A percentile compares a stretch with the other conserved stretches of the same genome.
These are phyloP conservation scores for Aethes cnicana DNA, from an alignment of 2,888 invertebrate species.

Conservation along the genomic window DNA sequence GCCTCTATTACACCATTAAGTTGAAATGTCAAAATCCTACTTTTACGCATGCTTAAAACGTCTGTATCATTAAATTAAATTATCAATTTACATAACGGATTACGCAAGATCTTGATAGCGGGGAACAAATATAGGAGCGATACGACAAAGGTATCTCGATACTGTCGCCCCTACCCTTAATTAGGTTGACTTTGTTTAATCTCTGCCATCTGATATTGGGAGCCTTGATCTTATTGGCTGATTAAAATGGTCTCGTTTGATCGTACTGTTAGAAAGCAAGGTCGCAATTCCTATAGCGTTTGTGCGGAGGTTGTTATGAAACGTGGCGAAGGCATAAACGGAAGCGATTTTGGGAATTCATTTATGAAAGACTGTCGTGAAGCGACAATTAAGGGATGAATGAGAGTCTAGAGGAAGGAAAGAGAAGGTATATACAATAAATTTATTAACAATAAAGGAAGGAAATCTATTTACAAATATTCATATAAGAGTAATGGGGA, in stretches of 20 bases:
- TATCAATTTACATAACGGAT: conserved; percentile 47
- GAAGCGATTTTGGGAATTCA: conserved; percentile 34
- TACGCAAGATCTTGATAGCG: conserved; percentile 64
- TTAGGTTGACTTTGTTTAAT: conserved; percentile 53
- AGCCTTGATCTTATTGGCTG: conserved; percentile 71
- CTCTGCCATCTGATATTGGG: conserved; percentile 57
- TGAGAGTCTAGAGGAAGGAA: too few relatives aligned
- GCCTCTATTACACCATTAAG: conserved; percentile 6
- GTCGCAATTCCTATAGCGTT: conserved; percentile 43
- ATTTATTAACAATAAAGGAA: too few relatives aligned
- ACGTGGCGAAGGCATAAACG: conserved; percentile 23
- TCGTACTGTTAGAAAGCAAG: conserved; percentile 76
- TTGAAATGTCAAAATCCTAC: conserved; percentile 8
- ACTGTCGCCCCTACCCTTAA: conserved; percentile 53
- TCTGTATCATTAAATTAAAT: conserved; percentile 11
- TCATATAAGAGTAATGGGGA: too few relatives aligned
- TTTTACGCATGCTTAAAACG: background rate
- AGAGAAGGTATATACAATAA: too few relatives aligned
- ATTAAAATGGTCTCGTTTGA: conserved; percentile 71
- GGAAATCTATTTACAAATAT: too few relatives aligned
- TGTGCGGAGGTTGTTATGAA: conserved; percentile 43
- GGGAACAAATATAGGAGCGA: conserved; percentile 64
- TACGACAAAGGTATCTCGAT: conserved; percentile 55
- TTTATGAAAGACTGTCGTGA: too few relatives aligned
- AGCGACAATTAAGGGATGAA: too few relatives aligned